phyloP scores from a whole-genome alignment of 2,888 invertebrate species.

The Cheilosia scutellata region DNA sequence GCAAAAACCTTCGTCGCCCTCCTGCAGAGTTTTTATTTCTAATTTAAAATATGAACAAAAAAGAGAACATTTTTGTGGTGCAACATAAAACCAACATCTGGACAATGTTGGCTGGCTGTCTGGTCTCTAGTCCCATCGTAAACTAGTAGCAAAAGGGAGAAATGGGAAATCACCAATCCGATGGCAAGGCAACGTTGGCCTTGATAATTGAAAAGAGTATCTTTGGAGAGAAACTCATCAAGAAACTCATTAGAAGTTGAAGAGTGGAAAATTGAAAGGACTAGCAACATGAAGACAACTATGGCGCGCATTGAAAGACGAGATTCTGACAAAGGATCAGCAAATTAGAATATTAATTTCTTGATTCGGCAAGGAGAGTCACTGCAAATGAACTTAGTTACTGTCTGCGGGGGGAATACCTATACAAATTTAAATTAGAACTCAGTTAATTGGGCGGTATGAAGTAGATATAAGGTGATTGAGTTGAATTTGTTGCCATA shows the following conservation, averaged over 20 bases:
- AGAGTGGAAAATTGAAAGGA: slow-evolving; percentile 68
- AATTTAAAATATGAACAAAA: slow-evolving; percentile 14
- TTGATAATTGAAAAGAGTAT: slow-evolving; percentile 47
- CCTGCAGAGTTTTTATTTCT: slow-evolving; percentile 13
- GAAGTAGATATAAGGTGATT: not conserved
- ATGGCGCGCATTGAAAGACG: slow-evolving; percentile 5
- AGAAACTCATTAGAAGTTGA: slow-evolving; percentile 73
- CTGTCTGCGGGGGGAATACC: slow-evolving; percentile 18
- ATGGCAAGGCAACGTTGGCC: slow-evolving; percentile 24
- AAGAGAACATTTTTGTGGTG: slow-evolving; percentile 4
- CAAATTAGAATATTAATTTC: slow-evolving; percentile 66
- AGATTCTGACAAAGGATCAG: slow-evolving; percentile 45
- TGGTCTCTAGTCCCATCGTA: not conserved
- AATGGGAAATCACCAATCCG: slow-evolving; percentile 9
- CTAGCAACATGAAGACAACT: slow-evolving; percentile 13
- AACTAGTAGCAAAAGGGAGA: not conserved
- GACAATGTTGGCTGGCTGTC: slow-evolving; percentile 9
- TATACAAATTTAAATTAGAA: slow-evolving; percentile 21
- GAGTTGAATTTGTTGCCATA: not conserved
- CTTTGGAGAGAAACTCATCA: slow-evolving; percentile 49
- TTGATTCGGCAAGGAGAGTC: slow-evolving; percentile 20
- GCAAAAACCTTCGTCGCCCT: not conserved
- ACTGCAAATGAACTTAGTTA: slow-evolving; percentile 41
- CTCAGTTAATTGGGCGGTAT: slow-evolving; percentile 2
- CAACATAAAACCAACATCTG: slow-evolving; percentile 31